phyloP scores from a whole-genome alignment of 2,888 invertebrate species.

The Alloplasta piceator region DNA sequence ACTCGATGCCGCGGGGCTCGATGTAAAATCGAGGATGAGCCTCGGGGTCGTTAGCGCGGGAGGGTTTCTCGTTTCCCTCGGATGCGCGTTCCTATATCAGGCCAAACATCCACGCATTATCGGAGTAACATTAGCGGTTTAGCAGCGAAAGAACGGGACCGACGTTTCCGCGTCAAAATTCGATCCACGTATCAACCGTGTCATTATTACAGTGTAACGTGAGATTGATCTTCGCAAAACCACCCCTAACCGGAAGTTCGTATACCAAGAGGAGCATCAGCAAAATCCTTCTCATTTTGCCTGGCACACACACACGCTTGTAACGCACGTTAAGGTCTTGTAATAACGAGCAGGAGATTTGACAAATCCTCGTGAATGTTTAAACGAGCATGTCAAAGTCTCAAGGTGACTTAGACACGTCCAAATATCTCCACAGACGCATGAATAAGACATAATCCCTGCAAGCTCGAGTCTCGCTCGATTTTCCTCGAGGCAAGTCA shows the following conservation, averaged over 20 bases:
- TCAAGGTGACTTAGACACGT: no score
- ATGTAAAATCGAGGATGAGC: background rate
- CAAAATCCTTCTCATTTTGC: no score
- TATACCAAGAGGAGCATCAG: constrained; percentile 2
- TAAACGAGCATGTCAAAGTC: no score
- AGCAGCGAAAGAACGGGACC: no score
- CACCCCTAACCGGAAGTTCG: constrained; percentile 34
- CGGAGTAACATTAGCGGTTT: no score
- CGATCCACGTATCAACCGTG: no score
- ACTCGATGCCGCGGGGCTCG: constrained; percentile 19
- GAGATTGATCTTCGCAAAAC: constrained; percentile 58
- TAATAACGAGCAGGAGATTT: constrained; percentile 53
- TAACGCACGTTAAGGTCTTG: constrained; percentile 55
- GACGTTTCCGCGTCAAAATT: no score
- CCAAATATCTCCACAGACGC: no score
- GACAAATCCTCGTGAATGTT: constrained; percentile 31
- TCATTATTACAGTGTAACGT: no score
- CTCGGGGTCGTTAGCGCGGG: constrained; percentile 26
- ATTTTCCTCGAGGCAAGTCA: no score
- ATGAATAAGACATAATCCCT: no score
- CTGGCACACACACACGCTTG: constrained; percentile 25
- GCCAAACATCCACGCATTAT: background rate
- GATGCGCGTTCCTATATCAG: constrained; percentile 22
- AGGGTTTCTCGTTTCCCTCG: constrained; percentile 42
- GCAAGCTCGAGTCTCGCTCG: no score